Evolutionary conservation across 2,888 invertebrate genomes (phyloP).

Genomic region (Buathra laborator): DNA sequence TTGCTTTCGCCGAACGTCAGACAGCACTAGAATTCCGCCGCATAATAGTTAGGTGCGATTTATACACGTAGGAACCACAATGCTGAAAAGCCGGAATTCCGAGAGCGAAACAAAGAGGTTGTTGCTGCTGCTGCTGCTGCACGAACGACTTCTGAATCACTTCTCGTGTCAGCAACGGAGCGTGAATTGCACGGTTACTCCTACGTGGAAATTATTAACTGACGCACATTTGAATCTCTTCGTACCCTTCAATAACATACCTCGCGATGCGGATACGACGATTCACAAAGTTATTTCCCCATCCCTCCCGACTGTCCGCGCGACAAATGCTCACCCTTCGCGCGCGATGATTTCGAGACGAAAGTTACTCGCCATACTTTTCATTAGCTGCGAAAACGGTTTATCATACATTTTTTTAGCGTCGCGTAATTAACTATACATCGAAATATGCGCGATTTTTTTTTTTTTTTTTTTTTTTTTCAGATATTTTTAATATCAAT

Average conservation of each 20-base stretch:
- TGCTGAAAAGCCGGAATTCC: slow-evolving; percentile 61
- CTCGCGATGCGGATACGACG: background rate
- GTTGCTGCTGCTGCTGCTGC: slow-evolving; percentile 47
- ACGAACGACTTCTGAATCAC: slow-evolving; percentile 67
- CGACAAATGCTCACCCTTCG: background rate
- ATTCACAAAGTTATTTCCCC: background rate
- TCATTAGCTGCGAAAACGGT: too few species aligned
- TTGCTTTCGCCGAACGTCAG: slow-evolving; percentile 70
- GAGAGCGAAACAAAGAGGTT: slow-evolving; percentile 53
- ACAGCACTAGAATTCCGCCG: slow-evolving; percentile 15
- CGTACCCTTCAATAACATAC: slow-evolving; percentile 41
- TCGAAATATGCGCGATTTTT: too few species aligned
- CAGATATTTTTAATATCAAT: too few species aligned
- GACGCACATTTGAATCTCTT: slow-evolving; percentile 66
- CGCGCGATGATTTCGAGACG: background rate
- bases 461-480: too few species aligned
- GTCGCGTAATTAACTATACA: too few species aligned
- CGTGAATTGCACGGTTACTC: slow-evolving; percentile 63
- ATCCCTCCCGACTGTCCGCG: background rate
- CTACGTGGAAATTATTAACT: slow-evolving; percentile 68
- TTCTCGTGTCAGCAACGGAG: slow-evolving; percentile 64
- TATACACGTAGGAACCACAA: slow-evolving; percentile 68
- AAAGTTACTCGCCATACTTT: too few species aligned
- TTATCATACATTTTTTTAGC: too few species aligned
- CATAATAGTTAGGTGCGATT: background rate